These are phyloP conservation scores for Amblyraja radiata DNA, from an alignment of 2,797 vertebrate genomes.

Conservation along the genomic window DNA sequence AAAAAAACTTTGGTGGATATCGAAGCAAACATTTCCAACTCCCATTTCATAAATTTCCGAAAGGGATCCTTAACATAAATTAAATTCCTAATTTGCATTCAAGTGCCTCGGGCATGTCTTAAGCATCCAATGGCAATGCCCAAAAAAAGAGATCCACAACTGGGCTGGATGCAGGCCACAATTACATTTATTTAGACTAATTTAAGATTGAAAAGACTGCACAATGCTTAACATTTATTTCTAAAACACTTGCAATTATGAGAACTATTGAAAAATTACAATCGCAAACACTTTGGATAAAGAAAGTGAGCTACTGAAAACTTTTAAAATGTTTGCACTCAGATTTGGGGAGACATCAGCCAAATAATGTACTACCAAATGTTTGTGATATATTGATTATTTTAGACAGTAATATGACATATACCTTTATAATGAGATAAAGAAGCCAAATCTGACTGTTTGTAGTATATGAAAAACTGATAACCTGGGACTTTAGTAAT, in stretches of 20 bases:
- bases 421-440: neutral
- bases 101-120: neutral
- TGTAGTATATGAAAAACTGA: neutral
- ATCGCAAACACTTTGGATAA: too few species aligned
- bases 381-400: neutral
- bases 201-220: neutral
- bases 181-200: too few species aligned
- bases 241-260: too few species aligned
- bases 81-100: neutral
- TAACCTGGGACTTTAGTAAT: too few species aligned
- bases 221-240: neutral
- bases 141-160: neutral
- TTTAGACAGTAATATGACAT: neutral
- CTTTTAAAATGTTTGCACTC: too few species aligned
- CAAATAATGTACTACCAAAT: too few species aligned
- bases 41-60: neutral
- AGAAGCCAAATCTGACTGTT: neutral
- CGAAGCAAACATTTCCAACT: neutral
- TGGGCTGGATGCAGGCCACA: neutral
- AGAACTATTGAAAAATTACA: too few species aligned
- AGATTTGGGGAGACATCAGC: too few species aligned
- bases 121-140: neutral
- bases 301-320: too few species aligned
- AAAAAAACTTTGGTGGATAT: neutral
- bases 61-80: neutral